Evolutionary conservation across 2,888 invertebrate species (phyloP).

Genomic region (Empis stercorea): DNA sequence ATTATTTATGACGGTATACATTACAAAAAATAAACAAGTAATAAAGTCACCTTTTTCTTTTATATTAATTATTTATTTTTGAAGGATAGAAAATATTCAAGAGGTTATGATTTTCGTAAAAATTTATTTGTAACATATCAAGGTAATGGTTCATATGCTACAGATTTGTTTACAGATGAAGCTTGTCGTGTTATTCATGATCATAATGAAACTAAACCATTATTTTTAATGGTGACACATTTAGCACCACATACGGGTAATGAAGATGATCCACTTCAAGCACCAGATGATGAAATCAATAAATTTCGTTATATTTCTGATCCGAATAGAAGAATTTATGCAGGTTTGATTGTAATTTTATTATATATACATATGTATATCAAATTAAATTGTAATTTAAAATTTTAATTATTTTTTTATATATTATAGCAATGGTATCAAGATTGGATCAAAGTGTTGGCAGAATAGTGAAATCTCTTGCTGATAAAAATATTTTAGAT

Average conservation of each 20-base stretch:
- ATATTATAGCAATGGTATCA: conserved; percentile 63
- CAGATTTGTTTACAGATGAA: conserved; percentile 55
- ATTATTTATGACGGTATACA: conserved; percentile 34
- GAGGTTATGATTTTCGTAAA: conserved; percentile 40
- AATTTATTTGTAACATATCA: conserved; percentile 41
- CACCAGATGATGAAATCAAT: conserved; percentile 55
- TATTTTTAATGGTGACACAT: conserved; percentile 72
- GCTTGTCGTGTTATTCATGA: conserved; percentile 47
- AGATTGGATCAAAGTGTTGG: conserved; percentile 78
- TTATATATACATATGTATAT: no score
- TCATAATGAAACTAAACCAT: conserved; percentile 47
- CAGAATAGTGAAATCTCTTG: conserved; percentile 54
- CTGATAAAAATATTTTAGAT: conserved; percentile 54
- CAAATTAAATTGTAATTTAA: no score
- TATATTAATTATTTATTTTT: no score
- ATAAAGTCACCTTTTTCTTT: no score
- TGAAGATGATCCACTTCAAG: conserved; percentile 53
- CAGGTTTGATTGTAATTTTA: conserved; percentile 44
- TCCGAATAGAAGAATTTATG: conserved; percentile 51
- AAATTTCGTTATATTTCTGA: conserved; percentile 55
- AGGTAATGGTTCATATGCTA: conserved; percentile 48
- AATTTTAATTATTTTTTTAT: no score
- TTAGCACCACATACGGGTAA: conserved; percentile 71
- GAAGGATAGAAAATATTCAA: conserved; percentile 22
- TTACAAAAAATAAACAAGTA: not conserved